A percentile compares a stretch with the other conserved stretches of the same genome.
phyloP scores from a whole-genome alignment of 2,113 vertebrate genomes.

The Sclerurus mexicanus region DNA sequence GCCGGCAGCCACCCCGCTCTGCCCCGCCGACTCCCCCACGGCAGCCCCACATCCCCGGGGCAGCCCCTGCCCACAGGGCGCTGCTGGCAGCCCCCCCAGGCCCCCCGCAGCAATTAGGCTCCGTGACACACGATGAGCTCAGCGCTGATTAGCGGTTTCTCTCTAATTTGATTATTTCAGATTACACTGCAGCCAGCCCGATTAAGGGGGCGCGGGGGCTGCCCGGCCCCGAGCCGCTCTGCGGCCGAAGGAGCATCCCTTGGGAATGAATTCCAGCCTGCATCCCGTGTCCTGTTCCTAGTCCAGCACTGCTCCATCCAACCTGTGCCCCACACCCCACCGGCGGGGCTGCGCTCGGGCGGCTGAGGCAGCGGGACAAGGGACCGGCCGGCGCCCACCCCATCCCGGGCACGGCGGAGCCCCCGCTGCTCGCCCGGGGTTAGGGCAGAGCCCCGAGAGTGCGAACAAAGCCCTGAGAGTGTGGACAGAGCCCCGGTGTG shows the following conservation, averaged over 20 bases:
- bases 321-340: background rate
- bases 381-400: background rate
- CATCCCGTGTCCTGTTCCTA: background rate
- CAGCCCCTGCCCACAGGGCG: background rate
- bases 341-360: background rate
- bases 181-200: background rate
- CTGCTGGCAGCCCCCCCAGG: background rate
- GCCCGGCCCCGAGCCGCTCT: background rate
- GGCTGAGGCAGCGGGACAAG: background rate
- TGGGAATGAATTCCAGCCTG: background rate
- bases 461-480: too few species aligned
- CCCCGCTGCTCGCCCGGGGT: too few species aligned
- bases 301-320: background rate
- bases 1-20: rapidly evolving
- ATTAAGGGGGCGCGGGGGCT: background rate
- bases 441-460: too few species aligned
- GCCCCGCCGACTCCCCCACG: rapidly evolving
- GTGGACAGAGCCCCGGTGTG: too few species aligned
- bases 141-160: constrained; percentile 30
- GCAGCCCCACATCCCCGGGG: background rate
- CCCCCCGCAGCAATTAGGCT: background rate
- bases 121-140: background rate
- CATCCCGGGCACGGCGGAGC: background rate
- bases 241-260: background rate
- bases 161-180: constrained; percentile 58